Evolutionary conservation across 2,888 invertebrate genomes (phyloP).

Genomic region (Meliscaeva auricollis): DNA sequence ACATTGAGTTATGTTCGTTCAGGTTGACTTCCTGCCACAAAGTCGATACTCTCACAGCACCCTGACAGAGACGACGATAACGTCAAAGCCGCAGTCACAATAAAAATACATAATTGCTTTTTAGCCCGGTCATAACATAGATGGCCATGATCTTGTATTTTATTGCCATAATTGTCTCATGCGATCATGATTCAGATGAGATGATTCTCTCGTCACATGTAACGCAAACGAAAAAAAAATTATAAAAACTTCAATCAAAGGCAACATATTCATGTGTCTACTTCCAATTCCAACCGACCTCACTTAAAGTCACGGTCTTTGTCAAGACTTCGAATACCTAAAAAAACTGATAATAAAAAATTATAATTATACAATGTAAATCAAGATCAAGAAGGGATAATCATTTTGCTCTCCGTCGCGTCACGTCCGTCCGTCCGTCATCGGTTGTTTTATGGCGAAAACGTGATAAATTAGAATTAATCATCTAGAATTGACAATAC

Average conservation of each 20-base stretch:
- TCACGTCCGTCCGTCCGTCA: neutral
- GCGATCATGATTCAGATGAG: slow-evolving; percentile 23
- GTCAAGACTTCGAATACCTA: neutral
- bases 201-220: slow-evolving; percentile 27
- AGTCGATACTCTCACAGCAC: neutral
- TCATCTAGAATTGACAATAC: slow-evolving; percentile 33
- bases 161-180: slow-evolving; percentile 47
- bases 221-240: neutral
- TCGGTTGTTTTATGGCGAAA: slow-evolving; percentile 21
- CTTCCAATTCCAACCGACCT: neutral
- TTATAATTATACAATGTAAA: slow-evolving; percentile 14
- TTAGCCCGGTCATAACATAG: slow-evolving; percentile 10
- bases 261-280: slow-evolving; percentile 12
- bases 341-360: neutral
- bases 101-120: slow-evolving; percentile 24
- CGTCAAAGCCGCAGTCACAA: neutral
- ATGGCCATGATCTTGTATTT: slow-evolving; percentile 60
- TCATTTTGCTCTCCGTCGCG: neutral
- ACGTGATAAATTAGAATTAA: slow-evolving; percentile 54
- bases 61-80: neutral
- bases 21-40: slow-evolving; percentile 39
- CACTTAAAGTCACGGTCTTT: slow-evolving; percentile 23
- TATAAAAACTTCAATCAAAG: slow-evolving; percentile 10
- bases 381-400: slow-evolving; percentile 29
- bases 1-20: slow-evolving; percentile 36